Base-by-base conservation (phyloP, 53 echinoderm and acorn worm genomes). In the Apostichopus leukothele region DNA sequence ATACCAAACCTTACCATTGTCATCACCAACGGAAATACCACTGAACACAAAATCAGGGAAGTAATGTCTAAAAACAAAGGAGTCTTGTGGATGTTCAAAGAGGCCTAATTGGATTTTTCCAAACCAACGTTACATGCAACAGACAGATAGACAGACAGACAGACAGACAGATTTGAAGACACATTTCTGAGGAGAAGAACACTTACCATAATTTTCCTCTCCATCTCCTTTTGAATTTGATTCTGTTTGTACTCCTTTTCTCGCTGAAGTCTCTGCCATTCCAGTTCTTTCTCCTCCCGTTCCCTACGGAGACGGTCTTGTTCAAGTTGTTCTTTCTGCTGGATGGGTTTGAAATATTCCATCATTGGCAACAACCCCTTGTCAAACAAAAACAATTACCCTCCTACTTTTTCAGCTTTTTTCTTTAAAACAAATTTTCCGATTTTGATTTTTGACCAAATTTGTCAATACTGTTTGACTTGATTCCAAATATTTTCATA, bases 261-360 rank as follows among this genome's bases (percentile, higher is more conserved):
- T 60, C 94, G 86, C 77, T 98, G 98, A 26, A 98, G 86, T 74
- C 93, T 80, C 86, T 96, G 96, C 98, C 98, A 98, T 73, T 96
- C 98, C 60, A 94, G 85, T 54, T 98, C 98, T 67, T 98, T 98
- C 77, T 98, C 98, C 67, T 98, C 98, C 19, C 96, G 86, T 63
- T 98, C 98, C 74, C 94, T 85, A 76, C 98, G 86, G 8, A 92
- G 67, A 68, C 93, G 79, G 53, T 98, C 98, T 39, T 92, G 96
- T 22, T 95, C 97, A 14, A 90, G 78, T 71, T 91, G 94, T 18
- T 93, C 93, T 60, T 92, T 90, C n/a, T 86, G 79, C 91, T 92
- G 67, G 19, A 23, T 76, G 50, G 85, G 59, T 85, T 12, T 16
- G 50, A 85, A 85, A 85, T 85, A 67, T 39, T 25, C 50, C 1